Evolutionary conservation across 2,113 vertebrate species (phyloP), one percentile per base, ranked within the genome.

Genomic region (Macroglossus sobrinus): DNA sequence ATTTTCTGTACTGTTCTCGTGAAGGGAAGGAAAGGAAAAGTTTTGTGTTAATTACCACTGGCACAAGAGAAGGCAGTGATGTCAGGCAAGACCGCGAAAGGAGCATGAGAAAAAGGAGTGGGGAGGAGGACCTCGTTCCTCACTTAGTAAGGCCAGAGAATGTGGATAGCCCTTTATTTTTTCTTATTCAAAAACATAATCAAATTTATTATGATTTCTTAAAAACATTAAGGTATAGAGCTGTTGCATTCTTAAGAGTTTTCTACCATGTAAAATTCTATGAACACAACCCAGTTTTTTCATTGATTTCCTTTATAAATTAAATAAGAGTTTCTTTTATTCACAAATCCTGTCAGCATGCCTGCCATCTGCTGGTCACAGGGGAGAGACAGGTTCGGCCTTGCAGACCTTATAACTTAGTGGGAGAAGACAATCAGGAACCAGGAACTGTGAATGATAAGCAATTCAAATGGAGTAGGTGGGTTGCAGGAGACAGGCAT

Each of bases 321-420:
- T 80, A 91, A 92, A 63, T 72, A 47, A 95, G 38, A 63, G 68
- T 64, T 90, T 76, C 55, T 53, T 94, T 82, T 91, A 71, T 87
- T 91, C 59, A 90, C 22, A 87, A 7, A 92, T 40, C 38, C 55
- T 93, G 88, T 79, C 8, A n/a, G 75, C 87, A 72, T 79, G 40
- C 35, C 40, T 76, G 40, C 30, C 87, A 18, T 43, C 76, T 79
- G 57, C 30, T 50, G 57, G 38, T 26, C 53, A 59, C 24, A 66
- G 64, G 16, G 5, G 45, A 93, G 59, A 75, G n/a, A 40, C 28
- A 30, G 35, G 16, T 79, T 66, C 7, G 2, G 26, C 72, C 47
- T 55, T 7, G 3, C 1, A 22, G 57, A 40, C 15, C 0, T 76
- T 38, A 18, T 3, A 24, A 69, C 50, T 21, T 59, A 35, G 18